Percentiles rank a stretch among this genome's conserved stretches.
Evolutionary conservation across 2,888 invertebrate genomes (phyloP).

Genomic region (Amaurobius ferox): DNA sequence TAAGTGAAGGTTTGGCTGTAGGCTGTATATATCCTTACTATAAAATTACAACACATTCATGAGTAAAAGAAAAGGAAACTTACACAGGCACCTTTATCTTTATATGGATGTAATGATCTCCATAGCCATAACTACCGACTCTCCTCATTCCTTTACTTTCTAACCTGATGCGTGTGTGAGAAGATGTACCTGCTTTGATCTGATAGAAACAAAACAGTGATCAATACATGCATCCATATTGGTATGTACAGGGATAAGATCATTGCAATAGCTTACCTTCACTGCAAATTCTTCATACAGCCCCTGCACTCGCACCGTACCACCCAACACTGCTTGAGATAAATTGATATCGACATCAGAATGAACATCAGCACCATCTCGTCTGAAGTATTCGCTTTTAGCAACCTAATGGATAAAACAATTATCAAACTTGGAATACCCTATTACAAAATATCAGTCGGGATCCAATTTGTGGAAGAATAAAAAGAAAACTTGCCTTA

Average conservation of each 20-base stretch:
- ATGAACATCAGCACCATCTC: conserved; percentile 97
- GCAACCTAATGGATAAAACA: conserved; percentile 76
- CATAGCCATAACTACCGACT: conserved; percentile 91
- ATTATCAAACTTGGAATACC: too few species aligned
- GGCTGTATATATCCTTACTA: neutral
- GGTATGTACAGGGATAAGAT: too few species aligned
- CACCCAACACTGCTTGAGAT: conserved; percentile 95
- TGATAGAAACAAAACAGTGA: conserved; percentile 77
- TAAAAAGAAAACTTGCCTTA: conserved; percentile 85
- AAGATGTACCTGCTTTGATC: conserved; percentile 94
- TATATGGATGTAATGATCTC: conserved; percentile 96
- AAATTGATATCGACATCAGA: conserved; percentile 94
- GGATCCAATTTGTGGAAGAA: too few species aligned
- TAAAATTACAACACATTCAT: neutral
- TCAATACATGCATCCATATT: neutral
- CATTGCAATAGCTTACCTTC: conserved; percentile 81
- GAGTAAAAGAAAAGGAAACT: conserved; percentile 49
- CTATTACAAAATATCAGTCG: too few species aligned
- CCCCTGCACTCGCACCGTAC: conserved; percentile 93
- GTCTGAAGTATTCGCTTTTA: conserved; percentile 89
- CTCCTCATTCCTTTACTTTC: conserved; percentile 94
- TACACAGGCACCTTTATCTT: conserved; percentile 91
- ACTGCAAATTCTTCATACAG: conserved; percentile 96
- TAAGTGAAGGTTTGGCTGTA: too few species aligned
- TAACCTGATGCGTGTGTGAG: conserved; percentile 90